Conservation (phyloP, 1,140 invertebrate species). For the Hyposmocoma kahamanoa region DNA sequence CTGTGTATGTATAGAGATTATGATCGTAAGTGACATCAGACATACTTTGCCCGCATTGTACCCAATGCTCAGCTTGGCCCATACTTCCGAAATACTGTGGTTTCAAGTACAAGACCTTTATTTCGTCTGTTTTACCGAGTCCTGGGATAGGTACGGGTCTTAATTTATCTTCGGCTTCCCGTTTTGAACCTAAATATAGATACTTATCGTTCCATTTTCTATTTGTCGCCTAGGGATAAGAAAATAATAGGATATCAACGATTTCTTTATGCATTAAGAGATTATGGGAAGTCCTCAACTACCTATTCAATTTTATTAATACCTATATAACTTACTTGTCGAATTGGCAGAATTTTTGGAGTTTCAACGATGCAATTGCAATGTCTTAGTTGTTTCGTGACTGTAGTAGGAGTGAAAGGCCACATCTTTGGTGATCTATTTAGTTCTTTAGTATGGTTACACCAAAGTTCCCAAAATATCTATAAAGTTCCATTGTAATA, state of each 20-base stretch:
- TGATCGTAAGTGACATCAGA: background rate
- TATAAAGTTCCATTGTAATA: too few relatives aligned
- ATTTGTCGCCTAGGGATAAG: too few relatives aligned
- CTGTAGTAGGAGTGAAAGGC: conserved; percentile 16
- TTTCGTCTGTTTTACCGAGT: conserved; percentile 18
- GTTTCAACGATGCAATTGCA: too few relatives aligned
- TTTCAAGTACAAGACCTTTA: conserved; percentile 28
- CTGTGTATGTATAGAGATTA: conserved; percentile 6
- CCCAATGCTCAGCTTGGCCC: conserved; percentile 28
- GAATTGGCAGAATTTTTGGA: too few relatives aligned
- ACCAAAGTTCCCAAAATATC: conserved; percentile 73
- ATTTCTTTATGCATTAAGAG: too few relatives aligned
- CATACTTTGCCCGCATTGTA: conserved; percentile 21
- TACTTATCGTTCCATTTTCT: conserved; percentile 57
- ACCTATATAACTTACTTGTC: too few relatives aligned
- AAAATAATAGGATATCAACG: too few relatives aligned
- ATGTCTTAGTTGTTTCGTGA: too few relatives aligned
- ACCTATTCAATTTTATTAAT: too few relatives aligned
- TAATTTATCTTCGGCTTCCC: conserved; percentile 24
- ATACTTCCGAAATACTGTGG: conserved; percentile 27
- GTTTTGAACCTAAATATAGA: conserved; percentile 49
- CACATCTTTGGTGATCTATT: conserved; percentile 31
- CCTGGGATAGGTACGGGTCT: conserved; percentile 26
- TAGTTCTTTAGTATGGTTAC: conserved; percentile 51
- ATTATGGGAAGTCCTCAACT: too few relatives aligned